Conservation (phyloP, 1,140 invertebrate genomes). For the Drosophila quadrilineata region DNA sequence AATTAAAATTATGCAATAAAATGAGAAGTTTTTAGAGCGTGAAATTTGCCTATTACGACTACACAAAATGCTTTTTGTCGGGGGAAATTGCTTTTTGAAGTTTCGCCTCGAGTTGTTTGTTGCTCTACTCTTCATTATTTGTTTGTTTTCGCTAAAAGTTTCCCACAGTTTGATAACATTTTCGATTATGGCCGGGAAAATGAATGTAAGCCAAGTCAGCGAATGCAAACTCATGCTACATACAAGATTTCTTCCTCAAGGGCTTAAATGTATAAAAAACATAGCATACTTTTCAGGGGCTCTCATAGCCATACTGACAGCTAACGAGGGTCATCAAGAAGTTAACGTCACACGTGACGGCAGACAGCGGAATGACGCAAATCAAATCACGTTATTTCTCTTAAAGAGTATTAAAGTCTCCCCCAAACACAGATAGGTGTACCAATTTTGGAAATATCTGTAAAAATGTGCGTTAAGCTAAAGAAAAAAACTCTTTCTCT, state of each 20-base stretch:
- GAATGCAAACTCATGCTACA: conserved; percentile 4
- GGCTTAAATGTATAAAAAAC: conserved; percentile 34
- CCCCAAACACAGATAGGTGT: not conserved
- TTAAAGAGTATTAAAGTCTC: conserved; percentile 8
- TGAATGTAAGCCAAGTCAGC: not conserved
- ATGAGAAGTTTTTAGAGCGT: not conserved
- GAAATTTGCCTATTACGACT: not conserved
- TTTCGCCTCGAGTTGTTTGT: not conserved
- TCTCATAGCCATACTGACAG: not conserved
- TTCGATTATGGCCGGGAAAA: not conserved
- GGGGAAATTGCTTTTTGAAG: conserved; percentile 20
- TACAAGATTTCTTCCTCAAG: not conserved
- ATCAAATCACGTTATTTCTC: not conserved
- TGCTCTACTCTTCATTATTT: too few species aligned
- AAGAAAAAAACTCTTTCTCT: conserved; percentile 4
- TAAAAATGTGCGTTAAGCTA: too few species aligned
- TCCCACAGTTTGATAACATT: conserved; percentile 1
- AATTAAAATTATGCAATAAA: too few species aligned
- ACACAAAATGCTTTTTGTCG: not conserved
- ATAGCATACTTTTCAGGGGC: conserved; percentile 13
- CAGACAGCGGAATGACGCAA: not conserved
- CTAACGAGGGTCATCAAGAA: conserved; percentile 36
- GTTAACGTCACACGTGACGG: conserved; percentile 18
- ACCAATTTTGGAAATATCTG: not conserved
- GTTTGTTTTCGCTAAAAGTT: conserved; percentile 11